These are phyloP conservation scores for Toxotes chatareus DNA, from an alignment of 2,113 vertebrate genomes.

Conservation along the genomic window DNA sequence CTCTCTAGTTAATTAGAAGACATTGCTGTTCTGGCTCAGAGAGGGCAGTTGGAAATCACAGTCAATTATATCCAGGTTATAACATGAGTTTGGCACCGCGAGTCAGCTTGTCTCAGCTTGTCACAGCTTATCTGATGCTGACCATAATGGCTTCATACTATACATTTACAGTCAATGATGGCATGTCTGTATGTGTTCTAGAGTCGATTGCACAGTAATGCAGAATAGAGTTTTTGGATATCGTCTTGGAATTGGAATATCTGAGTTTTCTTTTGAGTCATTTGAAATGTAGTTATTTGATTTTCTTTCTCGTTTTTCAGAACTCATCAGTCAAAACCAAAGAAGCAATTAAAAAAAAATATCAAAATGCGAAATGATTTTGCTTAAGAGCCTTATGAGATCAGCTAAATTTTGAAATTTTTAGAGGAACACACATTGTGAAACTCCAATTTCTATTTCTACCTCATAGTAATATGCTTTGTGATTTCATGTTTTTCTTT, in stretches of 20 bases:
- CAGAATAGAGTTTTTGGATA: background rate
- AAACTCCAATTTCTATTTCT: constrained; percentile 1
- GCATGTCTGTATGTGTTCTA: constrained; percentile 23
- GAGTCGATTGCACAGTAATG: background rate
- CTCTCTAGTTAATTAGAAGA: constrained; percentile 83
- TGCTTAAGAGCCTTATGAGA: background rate
- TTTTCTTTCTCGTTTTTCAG: too few relatives aligned
- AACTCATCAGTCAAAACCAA: too few relatives aligned
- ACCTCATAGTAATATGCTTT: background rate
- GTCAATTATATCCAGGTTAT: constrained; percentile 76
- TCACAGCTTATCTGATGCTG: constrained; percentile 71
- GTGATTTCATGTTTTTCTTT: background rate
- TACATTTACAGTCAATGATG: constrained; percentile 48
- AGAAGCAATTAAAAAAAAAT: too few relatives aligned
- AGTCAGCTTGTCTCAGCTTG: constrained; percentile 71
- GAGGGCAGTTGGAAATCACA: constrained; percentile 77
- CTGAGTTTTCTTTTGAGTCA: background rate
- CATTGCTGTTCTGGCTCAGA: constrained; percentile 68
- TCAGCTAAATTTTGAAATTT: background rate
- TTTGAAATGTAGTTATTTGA: too few relatives aligned
- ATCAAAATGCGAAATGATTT: too few relatives aligned
- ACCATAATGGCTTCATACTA: constrained; percentile 68
- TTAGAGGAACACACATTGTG: background rate
- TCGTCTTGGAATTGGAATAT: background rate
- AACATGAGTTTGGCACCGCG: constrained; percentile 68